These are phyloP conservation scores for Pegoplata infirma DNA, from an alignment of 2,888 invertebrate species.

Conservation along the genomic window DNA sequence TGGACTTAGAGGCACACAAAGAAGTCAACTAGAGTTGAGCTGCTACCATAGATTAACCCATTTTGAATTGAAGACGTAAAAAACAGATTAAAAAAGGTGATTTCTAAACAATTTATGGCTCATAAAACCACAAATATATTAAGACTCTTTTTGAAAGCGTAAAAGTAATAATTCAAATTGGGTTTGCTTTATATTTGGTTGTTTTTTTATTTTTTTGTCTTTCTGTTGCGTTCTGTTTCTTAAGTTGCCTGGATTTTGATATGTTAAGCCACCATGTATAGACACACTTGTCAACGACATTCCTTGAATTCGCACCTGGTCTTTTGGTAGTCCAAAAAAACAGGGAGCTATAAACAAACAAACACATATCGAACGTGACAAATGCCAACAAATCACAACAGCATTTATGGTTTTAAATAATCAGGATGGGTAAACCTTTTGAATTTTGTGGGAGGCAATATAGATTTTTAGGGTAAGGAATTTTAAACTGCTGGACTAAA, in stretches of 20 bases:
- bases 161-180: constrained; percentile 51
- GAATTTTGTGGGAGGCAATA: neutral
- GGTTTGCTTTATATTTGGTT: constrained; percentile 7
- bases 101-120: constrained; percentile 35
- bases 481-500: too few species aligned
- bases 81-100: neutral
- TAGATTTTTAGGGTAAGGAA: too few species aligned
- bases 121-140: constrained; percentile 35
- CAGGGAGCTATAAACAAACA: constrained; percentile 40
- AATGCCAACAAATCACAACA: constrained; percentile 59
- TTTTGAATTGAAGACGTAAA: constrained; percentile 7
- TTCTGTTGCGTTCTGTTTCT: constrained; percentile 1
- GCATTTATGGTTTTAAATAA: constrained; percentile 38
- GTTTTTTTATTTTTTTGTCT: too few species aligned
- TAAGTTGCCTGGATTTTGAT: constrained; percentile 35
- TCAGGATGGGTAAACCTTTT: constrained; percentile 4
- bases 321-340: constrained; percentile 48
- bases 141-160: constrained; percentile 15
- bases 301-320: constrained; percentile 62
- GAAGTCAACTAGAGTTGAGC: constrained; percentile 4
- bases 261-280: constrained; percentile 60
- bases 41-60: constrained; percentile 21
- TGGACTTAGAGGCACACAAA: constrained; percentile 3
- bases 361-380: constrained; percentile 55
- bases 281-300: constrained; percentile 61